These are phyloP conservation scores for Sula dactylatra DNA, from an alignment of 2,113 vertebrate species.

Conservation along the genomic window DNA sequence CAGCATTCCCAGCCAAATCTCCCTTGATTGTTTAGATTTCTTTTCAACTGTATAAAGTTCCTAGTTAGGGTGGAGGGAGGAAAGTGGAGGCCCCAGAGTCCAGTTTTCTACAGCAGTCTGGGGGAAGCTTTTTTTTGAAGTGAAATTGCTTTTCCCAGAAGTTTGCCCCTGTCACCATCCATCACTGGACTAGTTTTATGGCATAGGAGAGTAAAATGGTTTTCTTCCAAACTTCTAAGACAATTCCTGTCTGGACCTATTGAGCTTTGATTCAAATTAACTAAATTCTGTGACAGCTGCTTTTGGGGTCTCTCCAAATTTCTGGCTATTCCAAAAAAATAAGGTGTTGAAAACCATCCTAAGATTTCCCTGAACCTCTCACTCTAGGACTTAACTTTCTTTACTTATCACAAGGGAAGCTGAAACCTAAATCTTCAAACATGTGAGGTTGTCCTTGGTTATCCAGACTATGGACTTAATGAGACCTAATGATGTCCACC, in stretches of 20 bases:
- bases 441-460: neutral
- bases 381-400: neutral
- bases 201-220: neutral
- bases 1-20: neutral
- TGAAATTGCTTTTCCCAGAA: neutral
- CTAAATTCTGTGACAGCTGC: neutral
- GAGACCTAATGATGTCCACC: neutral
- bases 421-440: neutral
- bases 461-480: neutral
- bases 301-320: neutral
- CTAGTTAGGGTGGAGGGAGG: neutral
- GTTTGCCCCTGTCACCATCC: neutral
- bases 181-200: neutral
- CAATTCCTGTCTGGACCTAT: neutral
- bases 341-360: neutral
- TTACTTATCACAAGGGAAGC: neutral
- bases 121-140: rapidly evolving
- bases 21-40: neutral
- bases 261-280: neutral
- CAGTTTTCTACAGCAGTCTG: neutral
- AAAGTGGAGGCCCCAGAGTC: neutral
- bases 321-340: neutral
- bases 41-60: neutral
- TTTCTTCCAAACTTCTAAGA: neutral
- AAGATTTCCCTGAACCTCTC: neutral